Conservation (phyloP, 2,113 vertebrate species). For the Platysteira castanea region DNA sequence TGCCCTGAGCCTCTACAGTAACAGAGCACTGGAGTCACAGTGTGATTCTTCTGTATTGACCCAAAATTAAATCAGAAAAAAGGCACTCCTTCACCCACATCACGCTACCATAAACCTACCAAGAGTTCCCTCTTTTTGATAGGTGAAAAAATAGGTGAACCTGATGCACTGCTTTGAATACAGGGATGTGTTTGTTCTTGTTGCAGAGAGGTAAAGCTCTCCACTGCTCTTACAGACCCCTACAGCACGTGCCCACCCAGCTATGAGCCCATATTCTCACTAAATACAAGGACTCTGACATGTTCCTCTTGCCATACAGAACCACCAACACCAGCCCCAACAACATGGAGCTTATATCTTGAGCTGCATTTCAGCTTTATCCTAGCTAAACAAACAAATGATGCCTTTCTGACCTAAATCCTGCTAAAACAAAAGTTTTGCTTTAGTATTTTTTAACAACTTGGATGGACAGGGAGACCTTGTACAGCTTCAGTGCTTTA, state of each 20-base stretch:
- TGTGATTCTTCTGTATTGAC: not conserved
- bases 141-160: not conserved
- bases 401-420: not conserved
- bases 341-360: not conserved
- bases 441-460: not conserved
- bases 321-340: not conserved
- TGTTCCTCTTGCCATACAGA: not conserved
- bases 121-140: not conserved
- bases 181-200: not conserved
- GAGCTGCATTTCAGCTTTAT: not conserved
- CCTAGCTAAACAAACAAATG: not conserved
- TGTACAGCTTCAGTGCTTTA: not conserved
- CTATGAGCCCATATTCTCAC: rapidly evolving
- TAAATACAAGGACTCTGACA: not conserved
- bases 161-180: not conserved
- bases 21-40: not conserved
- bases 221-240: not conserved
- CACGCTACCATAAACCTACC: not conserved
- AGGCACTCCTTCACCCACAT: rapidly evolving
- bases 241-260: no score
- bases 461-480: not conserved
- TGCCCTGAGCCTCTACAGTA: not conserved
- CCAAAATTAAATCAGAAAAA: not conserved
- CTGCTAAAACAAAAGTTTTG: not conserved
- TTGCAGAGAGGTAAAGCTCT: not conserved